Percentiles rank a stretch among this genome's conserved stretches.
Evolutionary conservation across 2,888 invertebrate genomes (phyloP).

Genomic region (Steinernema hermaphroditum): DNA sequence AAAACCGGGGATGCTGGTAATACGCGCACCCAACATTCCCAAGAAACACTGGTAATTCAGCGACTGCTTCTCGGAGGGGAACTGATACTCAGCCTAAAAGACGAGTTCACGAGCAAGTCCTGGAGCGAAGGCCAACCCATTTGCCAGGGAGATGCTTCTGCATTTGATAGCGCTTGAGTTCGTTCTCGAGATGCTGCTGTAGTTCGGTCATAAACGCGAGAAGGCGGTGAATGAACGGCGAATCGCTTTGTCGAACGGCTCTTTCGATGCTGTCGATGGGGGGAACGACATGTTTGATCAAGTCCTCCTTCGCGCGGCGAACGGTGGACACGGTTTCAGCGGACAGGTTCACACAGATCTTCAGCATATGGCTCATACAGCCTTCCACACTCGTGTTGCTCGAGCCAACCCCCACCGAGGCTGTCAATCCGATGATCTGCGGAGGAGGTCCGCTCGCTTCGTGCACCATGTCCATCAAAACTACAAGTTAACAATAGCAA

Average conservation of each 20-base stretch:
- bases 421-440: constrained; percentile 68
- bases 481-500: neutral
- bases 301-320: constrained; percentile 6
- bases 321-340: constrained; percentile 33
- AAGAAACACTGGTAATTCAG: constrained; percentile 7
- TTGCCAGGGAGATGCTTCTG: neutral
- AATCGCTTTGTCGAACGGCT: neutral
- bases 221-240: neutral
- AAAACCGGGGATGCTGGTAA: neutral
- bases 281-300: constrained; percentile 23
- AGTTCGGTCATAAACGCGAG: neutral
- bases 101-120: neutral
- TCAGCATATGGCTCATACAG: constrained; percentile 66
- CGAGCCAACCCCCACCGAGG: constrained; percentile 68
- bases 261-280: constrained; percentile 13
- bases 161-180: neutral
- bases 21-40: constrained; percentile 7
- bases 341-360: constrained; percentile 49
- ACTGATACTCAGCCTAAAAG: constrained; percentile 5
- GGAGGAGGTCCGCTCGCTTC: constrained; percentile 37
- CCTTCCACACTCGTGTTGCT: constrained; percentile 57
- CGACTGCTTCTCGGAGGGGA: constrained; percentile 10
- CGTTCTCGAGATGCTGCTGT: neutral
- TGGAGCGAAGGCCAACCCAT: neutral
- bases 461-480: constrained; percentile 48